A percentile compares a stretch with the other conserved stretches of the same genome.
These are phyloP conservation scores for Tinamus guttatus DNA, from an alignment of 2,113 vertebrate genomes.

Conservation along the genomic window DNA sequence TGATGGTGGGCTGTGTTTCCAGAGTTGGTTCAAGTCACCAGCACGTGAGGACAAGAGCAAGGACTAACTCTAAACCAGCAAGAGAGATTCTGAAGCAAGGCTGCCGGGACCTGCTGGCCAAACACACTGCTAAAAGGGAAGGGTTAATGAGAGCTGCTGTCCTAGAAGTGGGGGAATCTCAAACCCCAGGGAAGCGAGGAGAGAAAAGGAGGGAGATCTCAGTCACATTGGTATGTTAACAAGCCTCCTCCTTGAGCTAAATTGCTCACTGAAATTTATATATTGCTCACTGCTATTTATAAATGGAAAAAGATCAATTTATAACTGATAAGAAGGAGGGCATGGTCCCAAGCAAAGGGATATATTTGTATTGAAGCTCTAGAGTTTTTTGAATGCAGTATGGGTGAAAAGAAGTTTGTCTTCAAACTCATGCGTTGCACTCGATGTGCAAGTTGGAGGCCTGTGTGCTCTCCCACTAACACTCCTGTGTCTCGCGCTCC, in stretches of 20 bases:
- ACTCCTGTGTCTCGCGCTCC: not conserved
- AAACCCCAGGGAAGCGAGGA: not conserved
- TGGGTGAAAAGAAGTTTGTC: not conserved
- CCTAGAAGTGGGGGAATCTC: not conserved
- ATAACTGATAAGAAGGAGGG: not conserved
- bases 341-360: not conserved
- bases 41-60: not conserved
- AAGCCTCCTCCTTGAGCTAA: not conserved
- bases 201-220: not conserved
- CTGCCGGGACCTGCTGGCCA: not conserved
- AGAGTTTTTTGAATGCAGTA: not conserved
- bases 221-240: not conserved
- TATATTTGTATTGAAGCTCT: not conserved
- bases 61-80: not conserved
- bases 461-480: not conserved
- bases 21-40: not conserved
- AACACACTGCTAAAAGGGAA: not conserved
- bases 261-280: not conserved
- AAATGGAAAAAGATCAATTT: not conserved
- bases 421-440: not conserved
- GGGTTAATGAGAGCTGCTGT: not conserved
- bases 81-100: not conserved
- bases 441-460: accelerated
- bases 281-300: too few relatives aligned
- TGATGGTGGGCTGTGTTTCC: not conserved